A percentile compares a stretch with the other conserved stretches of the same genome.
phyloP scores from a whole-genome alignment of 2,888 invertebrate genomes.

The Brachynemurus nebulosus region DNA sequence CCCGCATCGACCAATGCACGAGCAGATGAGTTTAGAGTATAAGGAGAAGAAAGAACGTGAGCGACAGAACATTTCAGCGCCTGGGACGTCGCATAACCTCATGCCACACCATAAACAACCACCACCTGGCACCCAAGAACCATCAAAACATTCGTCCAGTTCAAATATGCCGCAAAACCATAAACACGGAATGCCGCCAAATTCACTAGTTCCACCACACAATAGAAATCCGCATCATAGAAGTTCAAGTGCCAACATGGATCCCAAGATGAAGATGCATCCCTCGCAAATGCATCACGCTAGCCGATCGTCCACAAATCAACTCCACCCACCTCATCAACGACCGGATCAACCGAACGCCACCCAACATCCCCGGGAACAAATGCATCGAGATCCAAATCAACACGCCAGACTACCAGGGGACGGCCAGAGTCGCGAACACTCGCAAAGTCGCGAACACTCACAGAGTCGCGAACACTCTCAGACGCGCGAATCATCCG shows the following conservation, averaged over 20 bases:
- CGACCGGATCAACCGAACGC: conserved; percentile 20
- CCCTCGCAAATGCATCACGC: conserved; percentile 21
- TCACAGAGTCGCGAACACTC: no score
- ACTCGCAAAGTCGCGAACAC: not conserved
- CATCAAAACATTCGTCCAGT: conserved; percentile 24
- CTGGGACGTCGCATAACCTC: conserved; percentile 6
- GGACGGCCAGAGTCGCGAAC: not conserved
- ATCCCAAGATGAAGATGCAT: conserved; percentile 9
- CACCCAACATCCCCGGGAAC: not conserved
- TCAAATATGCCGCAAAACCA: conserved; percentile 4
- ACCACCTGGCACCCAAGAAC: conserved; percentile 28
- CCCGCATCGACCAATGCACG: conserved; percentile 26
- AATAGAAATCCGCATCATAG: conserved; percentile 12
- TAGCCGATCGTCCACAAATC: conserved; percentile 25
- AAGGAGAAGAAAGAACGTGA: conserved; percentile 49
- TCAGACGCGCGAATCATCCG: not conserved
- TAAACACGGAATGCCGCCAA: conserved; percentile 12
- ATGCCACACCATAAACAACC: conserved; percentile 21
- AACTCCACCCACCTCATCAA: conserved; percentile 25
- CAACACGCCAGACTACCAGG: not conserved
- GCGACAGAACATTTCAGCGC: conserved; percentile 32
- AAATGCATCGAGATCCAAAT: conserved; percentile 1
- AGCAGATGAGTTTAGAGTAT: conserved; percentile 43
- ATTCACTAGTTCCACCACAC: conserved; percentile 5
- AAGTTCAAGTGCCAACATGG: conserved; percentile 5